Percentiles rank a stretch among this genome's conserved stretches.
phyloP scores from a whole-genome alignment of 2,797 vertebrate genomes.

The Eospalax fontanierii region DNA sequence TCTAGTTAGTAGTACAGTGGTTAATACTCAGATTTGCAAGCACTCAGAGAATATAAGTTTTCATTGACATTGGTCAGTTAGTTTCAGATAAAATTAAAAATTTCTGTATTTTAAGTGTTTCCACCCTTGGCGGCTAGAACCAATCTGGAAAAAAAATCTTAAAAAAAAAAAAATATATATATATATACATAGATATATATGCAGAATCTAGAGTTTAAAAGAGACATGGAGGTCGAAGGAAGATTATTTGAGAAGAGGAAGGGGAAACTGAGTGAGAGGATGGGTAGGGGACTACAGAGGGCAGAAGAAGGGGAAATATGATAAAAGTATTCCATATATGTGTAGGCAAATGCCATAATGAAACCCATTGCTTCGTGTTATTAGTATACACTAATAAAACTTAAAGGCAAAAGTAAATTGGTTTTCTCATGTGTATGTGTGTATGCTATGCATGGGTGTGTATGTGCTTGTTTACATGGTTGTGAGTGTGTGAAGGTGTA shows the following conservation, averaged over 20 bases:
- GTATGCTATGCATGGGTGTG: not conserved
- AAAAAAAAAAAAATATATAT: too few relatives aligned
- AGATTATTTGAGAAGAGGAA: not conserved
- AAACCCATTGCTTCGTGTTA: not conserved
- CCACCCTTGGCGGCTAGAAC: not conserved
- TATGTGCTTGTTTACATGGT: not conserved
- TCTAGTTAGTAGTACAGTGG: not conserved
- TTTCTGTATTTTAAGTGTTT: slow-evolving; percentile 45
- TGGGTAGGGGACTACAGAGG: too few relatives aligned
- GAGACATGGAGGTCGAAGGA: not conserved
- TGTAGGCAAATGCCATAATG: not conserved
- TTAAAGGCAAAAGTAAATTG: not conserved
- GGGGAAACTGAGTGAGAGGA: fast-evolving
- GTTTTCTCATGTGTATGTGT: not conserved
- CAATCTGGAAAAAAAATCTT: not conserved
- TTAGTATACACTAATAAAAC: not conserved
- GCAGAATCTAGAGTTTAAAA: not conserved
- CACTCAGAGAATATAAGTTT: not conserved
- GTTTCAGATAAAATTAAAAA: slow-evolving; percentile 51
- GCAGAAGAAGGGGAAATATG: too few relatives aligned
- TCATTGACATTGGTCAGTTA: not conserved
- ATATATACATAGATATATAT: not conserved
- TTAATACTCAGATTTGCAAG: not conserved
- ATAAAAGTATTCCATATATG: not conserved
- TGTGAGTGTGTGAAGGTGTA: not conserved